Base-by-base conservation (phyloP, 2,888 invertebrate genomes). In the Caenorhabditis zanzibari region DNA sequence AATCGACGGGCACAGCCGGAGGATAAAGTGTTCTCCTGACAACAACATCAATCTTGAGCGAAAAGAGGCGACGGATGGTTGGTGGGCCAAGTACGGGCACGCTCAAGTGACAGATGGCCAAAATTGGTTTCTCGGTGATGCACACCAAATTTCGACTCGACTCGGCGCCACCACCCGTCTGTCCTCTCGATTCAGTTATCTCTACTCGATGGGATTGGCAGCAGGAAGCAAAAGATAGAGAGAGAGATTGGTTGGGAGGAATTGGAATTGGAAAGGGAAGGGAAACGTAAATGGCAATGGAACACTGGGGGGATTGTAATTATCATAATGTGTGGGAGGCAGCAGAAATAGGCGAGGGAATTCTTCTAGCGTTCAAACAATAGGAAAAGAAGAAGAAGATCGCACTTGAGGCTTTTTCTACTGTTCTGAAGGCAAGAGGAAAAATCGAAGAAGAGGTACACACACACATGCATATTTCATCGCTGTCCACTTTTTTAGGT, bases 51-150 rank as follows among this genome's bases (percentile, higher is more conserved):
- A 79, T 79, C 79, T 79, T 79, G 64, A 79, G 71, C n/a, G 19
- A 77, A 69, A 69, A 56, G 68, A 52, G 61, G 35, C 54, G 63
- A 61, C 68, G 47, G 59, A 68, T 61, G 76, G 69, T 22, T 56
- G 61, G 69, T 41, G 22, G 64, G 9, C 12, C 69, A 71, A 77
- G 77, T 41, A 64, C 47, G 61, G 61, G 61, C 28, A 73, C 72
- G 72, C 68, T 76, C 52, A 71, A 81, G 81, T 75, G 81, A 81
- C 81, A 81, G 81, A 81, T 81, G 81, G 81, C 69, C 81, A n/a
- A 81, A 81, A 81, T 81, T 81, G 74, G 74, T 74, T 81, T 71
- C 69, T 80, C 64, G 14, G 58, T 22, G 68, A 75, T 75, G 68
- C 44, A 26, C 71, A 61, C 35, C 79, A 71, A 61, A 79, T 71